Conservation (phyloP, 2,113 vertebrate species). For the Spermophilus dauricus region DNA sequence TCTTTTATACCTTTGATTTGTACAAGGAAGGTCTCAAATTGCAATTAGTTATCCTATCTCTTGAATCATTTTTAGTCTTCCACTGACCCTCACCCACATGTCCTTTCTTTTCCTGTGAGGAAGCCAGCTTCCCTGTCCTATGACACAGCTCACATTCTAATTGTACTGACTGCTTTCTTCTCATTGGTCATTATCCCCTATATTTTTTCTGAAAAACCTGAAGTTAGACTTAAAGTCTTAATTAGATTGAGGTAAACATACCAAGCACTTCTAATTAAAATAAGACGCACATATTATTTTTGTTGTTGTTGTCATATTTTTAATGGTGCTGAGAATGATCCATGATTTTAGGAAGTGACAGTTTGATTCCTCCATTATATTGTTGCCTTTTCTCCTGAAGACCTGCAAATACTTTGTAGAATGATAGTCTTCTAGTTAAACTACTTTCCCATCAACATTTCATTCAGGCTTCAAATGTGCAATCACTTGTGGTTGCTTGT, state of each 20-base stretch:
- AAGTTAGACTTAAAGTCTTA: neutral
- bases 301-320: neutral
- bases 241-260: neutral
- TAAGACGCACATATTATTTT: neutral
- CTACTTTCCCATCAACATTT: neutral
- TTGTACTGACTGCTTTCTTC: neutral
- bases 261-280: neutral
- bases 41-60: neutral
- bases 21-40: neutral
- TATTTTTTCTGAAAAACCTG: neutral
- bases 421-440: neutral
- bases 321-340: neutral
- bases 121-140: neutral
- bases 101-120: conserved; percentile 4
- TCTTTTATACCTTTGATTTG: neutral
- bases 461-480: neutral
- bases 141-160: neutral
- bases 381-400: neutral
- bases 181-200: neutral
- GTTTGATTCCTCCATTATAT: neutral
- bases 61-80: neutral
- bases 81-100: neutral
- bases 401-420: neutral
- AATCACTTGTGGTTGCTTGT: neutral
- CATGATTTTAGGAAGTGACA: conserved; percentile 16